Evolutionary conservation across 1,140 invertebrate species (phyloP).

Genomic region (Pteromalus puparum): DNA sequence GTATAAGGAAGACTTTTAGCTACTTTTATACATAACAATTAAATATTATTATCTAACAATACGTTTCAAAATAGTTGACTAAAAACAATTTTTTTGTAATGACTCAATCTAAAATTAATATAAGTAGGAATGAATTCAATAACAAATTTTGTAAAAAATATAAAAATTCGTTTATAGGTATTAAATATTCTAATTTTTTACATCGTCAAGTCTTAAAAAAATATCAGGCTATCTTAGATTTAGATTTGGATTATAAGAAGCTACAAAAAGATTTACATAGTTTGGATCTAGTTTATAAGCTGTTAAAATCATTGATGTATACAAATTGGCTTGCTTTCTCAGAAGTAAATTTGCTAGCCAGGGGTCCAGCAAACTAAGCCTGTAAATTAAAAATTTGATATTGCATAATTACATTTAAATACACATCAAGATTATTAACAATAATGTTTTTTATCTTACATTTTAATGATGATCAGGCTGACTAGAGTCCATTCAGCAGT

Average conservation of each 20-base stretch:
- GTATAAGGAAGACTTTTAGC: no score
- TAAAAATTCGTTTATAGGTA: constrained; percentile 21
- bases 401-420: constrained; percentile 37
- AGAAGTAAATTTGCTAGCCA: constrained; percentile 62
- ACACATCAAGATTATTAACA: constrained; percentile 47
- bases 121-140: constrained; percentile 26
- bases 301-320: constrained; percentile 71
- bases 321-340: constrained; percentile 66
- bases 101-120: not conserved
- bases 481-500: constrained; percentile 73
- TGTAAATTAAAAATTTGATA: constrained; percentile 56
- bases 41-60: not conserved
- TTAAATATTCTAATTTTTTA: constrained; percentile 27
- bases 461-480: constrained; percentile 71
- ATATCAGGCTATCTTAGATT: constrained; percentile 32
- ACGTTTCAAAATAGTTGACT: not conserved
- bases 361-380: constrained; percentile 69
- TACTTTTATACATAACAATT: not conserved
- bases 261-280: constrained; percentile 70
- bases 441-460: constrained; percentile 65
- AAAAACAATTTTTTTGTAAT: constrained; percentile 24
- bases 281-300: constrained; percentile 71
- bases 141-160: constrained; percentile 43
- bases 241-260: constrained; percentile 53
- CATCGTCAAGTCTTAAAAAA: constrained; percentile 22